phyloP scores from a whole-genome alignment of 2,888 invertebrate genomes.

The Odiellus spinosus region DNA sequence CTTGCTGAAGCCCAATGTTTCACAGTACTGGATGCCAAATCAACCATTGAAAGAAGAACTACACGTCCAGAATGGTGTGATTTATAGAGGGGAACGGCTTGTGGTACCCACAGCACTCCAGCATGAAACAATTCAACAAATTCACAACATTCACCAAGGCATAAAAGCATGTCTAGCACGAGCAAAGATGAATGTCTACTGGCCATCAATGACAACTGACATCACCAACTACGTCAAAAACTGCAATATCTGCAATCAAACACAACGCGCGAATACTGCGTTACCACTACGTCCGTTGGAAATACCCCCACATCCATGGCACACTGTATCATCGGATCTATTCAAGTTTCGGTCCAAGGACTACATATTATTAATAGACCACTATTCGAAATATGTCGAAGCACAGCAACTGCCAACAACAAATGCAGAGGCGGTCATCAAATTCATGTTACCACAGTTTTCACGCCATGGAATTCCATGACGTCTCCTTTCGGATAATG shows the following conservation, averaged over 20 bases:
- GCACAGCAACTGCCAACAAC: neutral
- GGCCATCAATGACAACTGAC: conserved; percentile 2
- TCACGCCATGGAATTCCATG: conserved; percentile 2
- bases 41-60: conserved; percentile 3
- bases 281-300: conserved; percentile 1
- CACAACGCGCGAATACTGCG: neutral
- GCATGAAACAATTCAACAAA: neutral
- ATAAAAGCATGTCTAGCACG: conserved; percentile 4
- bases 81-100: conserved; percentile 4
- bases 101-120: neutral
- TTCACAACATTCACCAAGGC: conserved; percentile 3
- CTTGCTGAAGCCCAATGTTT: conserved; percentile 21
- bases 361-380: conserved; percentile 4
- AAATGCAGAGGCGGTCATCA: conserved; percentile 3
- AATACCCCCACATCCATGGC: conserved; percentile 4
- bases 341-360: neutral
- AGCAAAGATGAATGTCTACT: conserved; percentile 4
- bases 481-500: neutral
- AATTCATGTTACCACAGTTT: conserved; percentile 3
- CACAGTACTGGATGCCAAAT: conserved; percentile 22
- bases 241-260: conserved; percentile 2
- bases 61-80: conserved; percentile 2
- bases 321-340: conserved; percentile 1
- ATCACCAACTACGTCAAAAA: neutral
- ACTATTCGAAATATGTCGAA: conserved; percentile 6